Percentiles rank a stretch among this genome's conserved stretches.
These are phyloP conservation scores for Galerucella nymphaeae DNA, from an alignment of 2,888 invertebrate species.

Conservation along the genomic window DNA sequence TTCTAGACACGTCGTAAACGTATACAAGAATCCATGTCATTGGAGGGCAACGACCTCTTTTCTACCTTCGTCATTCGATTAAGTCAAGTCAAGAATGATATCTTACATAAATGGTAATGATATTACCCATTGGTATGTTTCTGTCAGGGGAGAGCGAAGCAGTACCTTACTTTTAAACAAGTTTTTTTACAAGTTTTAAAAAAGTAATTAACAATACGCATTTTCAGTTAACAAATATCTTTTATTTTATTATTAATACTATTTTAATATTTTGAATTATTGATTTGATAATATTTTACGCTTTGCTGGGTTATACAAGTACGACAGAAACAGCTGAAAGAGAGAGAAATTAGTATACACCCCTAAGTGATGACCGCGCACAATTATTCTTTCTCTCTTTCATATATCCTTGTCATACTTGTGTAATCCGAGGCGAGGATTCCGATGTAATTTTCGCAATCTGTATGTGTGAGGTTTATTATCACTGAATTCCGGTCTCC, in stretches of 20 bases:
- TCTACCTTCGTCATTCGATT: constrained; percentile 21
- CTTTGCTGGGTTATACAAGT: no score
- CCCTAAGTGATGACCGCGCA: no score
- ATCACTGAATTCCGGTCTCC: not conserved
- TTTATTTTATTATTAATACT: not conserved
- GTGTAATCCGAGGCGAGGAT: no score
- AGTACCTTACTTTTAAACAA: not conserved
- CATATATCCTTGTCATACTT: no score
- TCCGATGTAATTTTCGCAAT: no score
- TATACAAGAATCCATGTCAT: constrained; percentile 24
- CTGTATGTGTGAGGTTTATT: no score
- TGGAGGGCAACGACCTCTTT: constrained; percentile 30
- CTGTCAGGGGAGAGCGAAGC: not conserved
- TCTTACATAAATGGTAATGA: constrained; percentile 35
- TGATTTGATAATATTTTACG: no score
- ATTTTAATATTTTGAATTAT: no score
- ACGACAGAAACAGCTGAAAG: no score
- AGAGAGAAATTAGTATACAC: no score
- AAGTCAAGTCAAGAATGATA: constrained; percentile 24
- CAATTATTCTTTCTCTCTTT: no score
- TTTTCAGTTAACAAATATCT: not conserved
- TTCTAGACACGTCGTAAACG: constrained; percentile 21
- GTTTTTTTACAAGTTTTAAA: no score
- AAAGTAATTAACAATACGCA: not conserved
- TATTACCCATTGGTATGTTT: constrained; percentile 18